Base-by-base conservation (phyloP, 1,140 invertebrate species). In the Drosophila jambulina region DNA sequence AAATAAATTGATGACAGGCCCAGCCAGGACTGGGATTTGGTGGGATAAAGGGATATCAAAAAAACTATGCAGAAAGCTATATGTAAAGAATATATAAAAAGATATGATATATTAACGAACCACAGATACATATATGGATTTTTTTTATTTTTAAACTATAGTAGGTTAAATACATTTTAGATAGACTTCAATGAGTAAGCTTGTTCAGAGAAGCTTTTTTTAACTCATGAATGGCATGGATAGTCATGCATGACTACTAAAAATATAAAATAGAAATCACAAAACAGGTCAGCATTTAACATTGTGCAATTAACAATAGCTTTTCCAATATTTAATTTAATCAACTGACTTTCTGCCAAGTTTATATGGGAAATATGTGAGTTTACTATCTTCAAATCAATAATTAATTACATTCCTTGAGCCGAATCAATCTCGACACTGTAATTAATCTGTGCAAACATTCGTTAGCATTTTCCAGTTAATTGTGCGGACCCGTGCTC, bases 1-100 rank as follows among this genome's bases (percentile, higher is more conserved):
- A 60, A 56, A 56, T 56, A 56, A 38, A 67, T 49, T 72, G 60
- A 77, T 71, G 76, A 38, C 69, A 49, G 51, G 38, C 27, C 9
- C 8, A 21, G 21, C 23, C 17, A 25, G 12, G 65, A 19, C 6
- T 5, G 63, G 49, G 49, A 46, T 49, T 70, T 49, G 17, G 10
- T 65, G 49, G 21, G 46, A 19, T 53, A 61, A 23, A n/a, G 17
- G 21, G 19, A 32, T 6, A 49, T 21, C 6, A 13, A 25, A 25
- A 48, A 17, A 51, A 32, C 25, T 60, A n/a, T 12, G 38, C 2
- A 36, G 17, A 36, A 21, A 21, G 3, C 10, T 51, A 19, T 29
- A 19, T 13, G 6, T 10, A 19, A 21, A 29, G 3, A n/a, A 42
- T 23, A n/a, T 60, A 13, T 23, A 46, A 21, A 2, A 12, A 7